Base-by-base conservation (phyloP, 2,888 invertebrate species). In the Atethmia centrago region DNA sequence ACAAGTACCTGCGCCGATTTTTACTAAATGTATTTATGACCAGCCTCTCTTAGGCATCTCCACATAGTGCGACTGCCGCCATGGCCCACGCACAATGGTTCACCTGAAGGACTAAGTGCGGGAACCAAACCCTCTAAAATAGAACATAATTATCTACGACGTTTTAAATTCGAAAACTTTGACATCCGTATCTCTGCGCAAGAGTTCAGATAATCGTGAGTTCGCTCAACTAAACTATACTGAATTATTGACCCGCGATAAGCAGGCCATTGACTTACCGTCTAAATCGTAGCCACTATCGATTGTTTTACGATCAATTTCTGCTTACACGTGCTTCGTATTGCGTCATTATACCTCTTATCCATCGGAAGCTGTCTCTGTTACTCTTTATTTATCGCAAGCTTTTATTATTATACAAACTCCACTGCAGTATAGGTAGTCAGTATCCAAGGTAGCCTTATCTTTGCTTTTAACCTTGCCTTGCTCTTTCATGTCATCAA, bases 201-300 rank as follows among this genome's bases (percentile, higher is more conserved):
- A 82, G 77, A 80, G 83, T 81, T 65, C 78, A 77, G 89, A 88
- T 90, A 89, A 88, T 86, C 76, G 75, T 82, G 72, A 80, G 89
- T 88, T 87, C 85, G 88, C 88, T 90, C 89, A 90, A 90, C 90
- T 89, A 90, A 89, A 90, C 88, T 87, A 91, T 88, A 87, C 86
- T 81, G 83, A 88, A 87, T 89, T 87, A 87, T 86, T 94, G 94
- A 94, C 94, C 94, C 85, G 73, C 75, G 94, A 94, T 94, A 94
- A 93, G 87, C 75, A 83, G 87, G 92, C 86, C 93, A 77, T 92
- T 94, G 94, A 94, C 94, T 89, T 87, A 83, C 85, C 88, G 87
- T 82, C 85, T 81, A 83, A 90, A 89, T 85, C 36, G 81, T 79
- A 71, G 69, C 83, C 80, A 85, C 79, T 85, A 90, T 89, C 88